Base-by-base conservation (phyloP, 2,113 vertebrate genomes). In the Psittacula cyanocephala region DNA sequence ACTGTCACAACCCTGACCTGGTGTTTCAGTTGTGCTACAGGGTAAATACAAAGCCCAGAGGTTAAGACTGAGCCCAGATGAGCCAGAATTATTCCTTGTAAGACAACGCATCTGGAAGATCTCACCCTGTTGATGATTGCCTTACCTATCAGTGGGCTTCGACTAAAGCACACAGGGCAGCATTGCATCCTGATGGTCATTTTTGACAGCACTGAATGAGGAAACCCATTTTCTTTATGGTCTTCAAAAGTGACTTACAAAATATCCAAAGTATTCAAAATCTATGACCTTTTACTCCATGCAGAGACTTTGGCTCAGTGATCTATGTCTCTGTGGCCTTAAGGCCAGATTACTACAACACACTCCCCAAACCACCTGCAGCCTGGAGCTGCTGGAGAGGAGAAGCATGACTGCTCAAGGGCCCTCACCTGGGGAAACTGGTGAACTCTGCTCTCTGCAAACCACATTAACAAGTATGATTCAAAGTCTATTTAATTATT, bases 211-310 rank as follows among this genome's bases (percentile, higher is more conserved):
- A 37, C 75, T 39, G 37, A 88, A 69, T 33, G 15, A 13, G 14
- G 81, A 88, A 95, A 93, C 52, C 31, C 18, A 27, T 94, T 96
- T 89, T 91, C 86, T 89, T 93, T 59, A 67, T 49, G 91, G 5
- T 82, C 88, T 75, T 91, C 77, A 94, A 59, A 94, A 93, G 71
- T 65, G 52, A 29, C 43, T 93, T 75, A 53, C 65, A 81, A 94
- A 95, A 88, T 84, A 95, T 86, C 59, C 59, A 7, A 95, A 95
- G 63, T 85, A 97, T 96, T 95, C 79, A 86, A 82, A 94, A 94
- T 92, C 62, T 86, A 81, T 95, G 94, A 91, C 91, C 90, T 97
- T 96, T 86, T 69, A 79, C 94, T 95, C 35, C 63, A 81, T 84
- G 84, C 88, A 89, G 63, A 88, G 68, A 17, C 88, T 91, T 92